A percentile compares a stretch with the other conserved stretches of the same genome.
Conservation (phyloP, 1,140 invertebrate species). For the Neoseiulus cucumeris region DNA sequence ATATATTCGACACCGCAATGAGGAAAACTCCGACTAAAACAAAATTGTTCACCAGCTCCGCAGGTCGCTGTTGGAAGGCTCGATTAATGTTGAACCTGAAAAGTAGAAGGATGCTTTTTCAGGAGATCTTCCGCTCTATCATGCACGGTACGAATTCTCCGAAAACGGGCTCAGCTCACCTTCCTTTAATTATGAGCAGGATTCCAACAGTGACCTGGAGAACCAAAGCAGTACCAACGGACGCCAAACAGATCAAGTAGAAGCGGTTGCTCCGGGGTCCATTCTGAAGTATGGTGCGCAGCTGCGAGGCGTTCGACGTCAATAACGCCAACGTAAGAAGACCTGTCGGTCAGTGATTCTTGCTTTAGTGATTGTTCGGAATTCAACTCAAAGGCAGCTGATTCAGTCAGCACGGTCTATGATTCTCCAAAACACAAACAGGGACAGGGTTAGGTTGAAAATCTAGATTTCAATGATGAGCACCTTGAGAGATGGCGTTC, state of each 20-base stretch:
- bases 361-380: too few relatives aligned
- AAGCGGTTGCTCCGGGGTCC: background rate
- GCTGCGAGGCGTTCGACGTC: slow-evolving; percentile 4
- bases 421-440: too few relatives aligned
- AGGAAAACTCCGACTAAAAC: slow-evolving; percentile 19
- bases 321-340: background rate
- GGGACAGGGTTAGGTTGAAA: too few relatives aligned
- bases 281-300: slow-evolving; percentile 2
- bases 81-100: slow-evolving; percentile 10
- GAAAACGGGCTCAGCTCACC: background rate
- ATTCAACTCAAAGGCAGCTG: too few relatives aligned
- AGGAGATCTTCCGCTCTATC: too few relatives aligned
- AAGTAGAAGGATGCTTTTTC: background rate
- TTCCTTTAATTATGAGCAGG: slow-evolving; percentile 4
- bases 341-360: background rate
- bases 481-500: background rate
- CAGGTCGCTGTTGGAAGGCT: slow-evolving; percentile 15
- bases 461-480: too few relatives aligned
- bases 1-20: slow-evolving; percentile 20
- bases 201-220: slow-evolving; percentile 16
- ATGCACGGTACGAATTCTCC: too few relatives aligned
- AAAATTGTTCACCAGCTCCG: slow-evolving; percentile 18
- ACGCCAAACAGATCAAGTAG: background rate
- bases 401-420: too few relatives aligned
- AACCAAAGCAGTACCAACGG: background rate